phyloP scores from a whole-genome alignment of 2,888 invertebrate species.

The Drosophila helvetica region DNA sequence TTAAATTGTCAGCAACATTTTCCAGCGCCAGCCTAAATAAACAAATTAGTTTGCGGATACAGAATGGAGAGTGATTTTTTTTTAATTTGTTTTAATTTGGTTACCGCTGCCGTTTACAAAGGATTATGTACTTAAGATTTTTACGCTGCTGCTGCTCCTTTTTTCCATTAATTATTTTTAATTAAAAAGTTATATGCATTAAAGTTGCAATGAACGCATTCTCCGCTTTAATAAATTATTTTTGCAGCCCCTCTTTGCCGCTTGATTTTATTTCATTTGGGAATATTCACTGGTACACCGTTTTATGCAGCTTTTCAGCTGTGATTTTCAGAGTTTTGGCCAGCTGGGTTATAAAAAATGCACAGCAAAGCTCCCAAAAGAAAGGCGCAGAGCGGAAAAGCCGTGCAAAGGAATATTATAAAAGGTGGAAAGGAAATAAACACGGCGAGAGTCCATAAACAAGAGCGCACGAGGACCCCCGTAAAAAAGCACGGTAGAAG shows the following conservation, averaged over 20 bases:
- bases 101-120: constrained; percentile 52
- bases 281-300: constrained; percentile 34
- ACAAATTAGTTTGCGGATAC: constrained; percentile 72
- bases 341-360: constrained; percentile 39
- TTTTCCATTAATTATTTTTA: constrained; percentile 48
- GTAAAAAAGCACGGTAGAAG: constrained; percentile 4
- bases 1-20: constrained; percentile 49
- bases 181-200: constrained; percentile 65
- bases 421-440: constrained; percentile 35
- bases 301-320: constrained; percentile 52
- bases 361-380: constrained; percentile 17
- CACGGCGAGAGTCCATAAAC: constrained; percentile 24
- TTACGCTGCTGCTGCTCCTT: constrained; percentile 23
- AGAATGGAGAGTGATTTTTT: constrained; percentile 39
- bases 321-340: constrained; percentile 55
- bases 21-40: constrained; percentile 60
- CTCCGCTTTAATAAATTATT: constrained; percentile 9
- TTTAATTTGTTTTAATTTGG: constrained; percentile 22
- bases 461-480: not conserved
- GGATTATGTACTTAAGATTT: constrained; percentile 67
- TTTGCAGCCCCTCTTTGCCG: constrained; percentile 15
- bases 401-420: constrained; percentile 21
- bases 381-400: constrained; percentile 2
- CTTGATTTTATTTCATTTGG: constrained; percentile 31
- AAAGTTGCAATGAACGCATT: constrained; percentile 42